Base-by-base conservation (phyloP, 2,113 vertebrate genomes). In the Naja naja region DNA sequence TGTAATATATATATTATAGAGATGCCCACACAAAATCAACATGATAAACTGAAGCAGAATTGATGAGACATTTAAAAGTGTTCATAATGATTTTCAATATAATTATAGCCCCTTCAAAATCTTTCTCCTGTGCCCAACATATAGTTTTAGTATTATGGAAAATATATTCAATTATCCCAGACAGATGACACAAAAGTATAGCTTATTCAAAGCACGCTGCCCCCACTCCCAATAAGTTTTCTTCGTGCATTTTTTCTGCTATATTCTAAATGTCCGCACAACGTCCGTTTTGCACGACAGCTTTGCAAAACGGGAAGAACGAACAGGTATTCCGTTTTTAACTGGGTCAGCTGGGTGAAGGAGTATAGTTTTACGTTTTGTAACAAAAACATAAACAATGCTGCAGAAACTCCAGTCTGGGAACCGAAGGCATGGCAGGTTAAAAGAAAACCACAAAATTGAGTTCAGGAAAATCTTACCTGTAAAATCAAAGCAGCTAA, bases 401-500 rank as follows among this genome's bases (percentile, higher is more conserved):
- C 64, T 91, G 18, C 39, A 64, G 25, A n/a, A 23, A 5, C 0
- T 27, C 52, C 25, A 94, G 56, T 94, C 94, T 94, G 85, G 9
- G 34, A 85, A 52, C 53, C 86, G 49, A 56, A 88, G 47, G 74
- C 55, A 85, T 85, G 3, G 16, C 27, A 90, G n/a, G 52, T 90
- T 74, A 92, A 64, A 43, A 56, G 10, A 87, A 56, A 89, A 85
- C 5, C 5, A 4, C n/a, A 27, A 39, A 58, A 4, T 11, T 27
- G 23, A 0, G 27, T 45, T 89, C 11, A 27, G 6, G 23, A 10
- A 53, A 56, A 22, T 10, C 99, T 98, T 97, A 99, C 99, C 99
- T 99, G 99, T 94, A 99, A 95, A 93, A 98, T 96, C 94, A 99
- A 98, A 0, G 99, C 99, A 0, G 99, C 99, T 97, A 99, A 98